Evolutionary conservation across 1,140 invertebrate species (phyloP).

Genomic region (Cheumatopsyche charites): DNA sequence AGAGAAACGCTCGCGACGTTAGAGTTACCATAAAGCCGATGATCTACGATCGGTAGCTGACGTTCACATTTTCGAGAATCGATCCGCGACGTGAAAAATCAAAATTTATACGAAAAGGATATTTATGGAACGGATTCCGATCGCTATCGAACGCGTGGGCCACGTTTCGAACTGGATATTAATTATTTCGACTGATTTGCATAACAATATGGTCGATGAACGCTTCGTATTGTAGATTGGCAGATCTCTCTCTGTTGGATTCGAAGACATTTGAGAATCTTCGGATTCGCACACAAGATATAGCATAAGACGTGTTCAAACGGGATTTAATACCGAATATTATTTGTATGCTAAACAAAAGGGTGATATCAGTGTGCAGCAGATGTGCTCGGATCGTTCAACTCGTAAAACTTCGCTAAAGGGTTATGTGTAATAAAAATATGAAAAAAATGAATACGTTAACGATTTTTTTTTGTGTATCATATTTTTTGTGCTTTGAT

Average conservation of each 20-base stretch:
- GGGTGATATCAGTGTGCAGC: conserved; percentile 35
- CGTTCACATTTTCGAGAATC: conserved; percentile 19
- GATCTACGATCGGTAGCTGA: conserved; percentile 30
- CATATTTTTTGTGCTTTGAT: too few species aligned
- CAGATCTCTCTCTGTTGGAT: too few species aligned
- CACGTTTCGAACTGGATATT: too few species aligned
- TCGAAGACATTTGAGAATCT: not conserved
- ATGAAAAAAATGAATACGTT: too few species aligned
- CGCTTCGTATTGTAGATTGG: too few species aligned
- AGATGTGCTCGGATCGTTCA: conserved; percentile 27
- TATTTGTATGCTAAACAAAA: conserved; percentile 36
- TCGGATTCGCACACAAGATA: not conserved
- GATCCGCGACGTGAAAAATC: conserved; percentile 2
- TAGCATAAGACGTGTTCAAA: conserved; percentile 24
- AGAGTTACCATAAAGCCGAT: conserved; percentile 29
- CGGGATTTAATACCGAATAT: conserved; percentile 36
- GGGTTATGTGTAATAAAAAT: conserved; percentile 18
- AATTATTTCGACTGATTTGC: too few species aligned
- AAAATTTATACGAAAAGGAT: too few species aligned
- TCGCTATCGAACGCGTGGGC: too few species aligned
- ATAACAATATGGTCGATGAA: too few species aligned
- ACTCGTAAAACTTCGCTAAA: conserved; percentile 20
- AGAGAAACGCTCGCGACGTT: conserved; percentile 19
- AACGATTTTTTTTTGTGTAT: too few species aligned
- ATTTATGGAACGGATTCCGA: too few species aligned